These are phyloP conservation scores for Oscheius sp. DNA, from an alignment of 2,888 invertebrate genomes.

Conservation along the genomic window DNA sequence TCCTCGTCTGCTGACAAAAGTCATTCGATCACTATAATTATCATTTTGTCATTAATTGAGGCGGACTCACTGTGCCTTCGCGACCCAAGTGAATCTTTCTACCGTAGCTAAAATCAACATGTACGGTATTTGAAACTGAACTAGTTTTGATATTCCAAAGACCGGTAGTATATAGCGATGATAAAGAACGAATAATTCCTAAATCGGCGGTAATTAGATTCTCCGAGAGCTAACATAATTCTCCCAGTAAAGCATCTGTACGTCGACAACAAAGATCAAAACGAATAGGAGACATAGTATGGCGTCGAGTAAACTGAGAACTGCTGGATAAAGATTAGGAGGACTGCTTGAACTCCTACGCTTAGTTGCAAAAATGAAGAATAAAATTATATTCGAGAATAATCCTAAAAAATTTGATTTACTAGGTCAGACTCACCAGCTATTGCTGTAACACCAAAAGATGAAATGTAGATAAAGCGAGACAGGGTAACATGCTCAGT, in stretches of 20 bases:
- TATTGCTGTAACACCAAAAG: conserved; percentile 40
- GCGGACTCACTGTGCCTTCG: conserved; percentile 46
- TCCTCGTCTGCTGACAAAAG: conserved; percentile 42
- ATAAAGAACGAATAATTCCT: conserved; percentile 57
- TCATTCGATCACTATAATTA: conserved; percentile 41
- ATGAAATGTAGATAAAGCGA: conserved; percentile 50
- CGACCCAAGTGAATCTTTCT: conserved; percentile 60
- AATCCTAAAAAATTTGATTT: conserved; percentile 39
- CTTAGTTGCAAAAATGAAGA: conserved; percentile 44
- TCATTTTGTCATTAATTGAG: neutral
- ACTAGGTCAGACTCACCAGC: conserved; percentile 17
- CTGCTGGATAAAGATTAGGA: conserved; percentile 58
- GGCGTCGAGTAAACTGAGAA: conserved; percentile 53
- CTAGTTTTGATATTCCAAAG: conserved; percentile 45
- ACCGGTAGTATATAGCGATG: conserved; percentile 56
- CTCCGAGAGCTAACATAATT: conserved; percentile 42
- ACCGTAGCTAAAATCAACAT: conserved; percentile 58
- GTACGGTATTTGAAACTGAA: conserved; percentile 60
- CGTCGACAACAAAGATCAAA: conserved; percentile 60
- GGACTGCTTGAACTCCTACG: conserved; percentile 50
- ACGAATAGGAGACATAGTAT: conserved; percentile 56
- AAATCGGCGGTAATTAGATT: conserved; percentile 27
- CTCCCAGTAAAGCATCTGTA: conserved; percentile 53
- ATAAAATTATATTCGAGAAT: conserved; percentile 49
- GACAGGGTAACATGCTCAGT: conserved; percentile 51